phyloP scores from a whole-genome alignment of 2,797 vertebrate genomes.

The Epinephelus awoara region DNA sequence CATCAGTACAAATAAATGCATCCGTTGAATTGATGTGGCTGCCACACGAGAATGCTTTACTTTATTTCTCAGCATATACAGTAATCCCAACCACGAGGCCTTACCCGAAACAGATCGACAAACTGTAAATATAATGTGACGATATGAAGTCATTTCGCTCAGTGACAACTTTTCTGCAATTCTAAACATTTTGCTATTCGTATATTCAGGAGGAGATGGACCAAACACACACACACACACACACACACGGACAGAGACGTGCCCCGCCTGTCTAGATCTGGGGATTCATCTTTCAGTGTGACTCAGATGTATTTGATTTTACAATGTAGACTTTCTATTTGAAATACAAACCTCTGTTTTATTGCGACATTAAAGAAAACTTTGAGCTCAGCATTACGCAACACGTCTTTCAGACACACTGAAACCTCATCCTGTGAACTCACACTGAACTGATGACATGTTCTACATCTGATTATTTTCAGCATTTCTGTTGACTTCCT shows the following conservation, averaged over 20 bases:
- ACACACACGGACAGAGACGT: background rate
- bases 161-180: background rate
- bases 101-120: background rate
- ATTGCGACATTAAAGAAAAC: constrained; percentile 1
- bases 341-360: background rate
- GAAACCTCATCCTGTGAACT: constrained; percentile 11
- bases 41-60: too few relatives aligned
- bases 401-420: constrained; percentile 15
- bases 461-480: background rate
- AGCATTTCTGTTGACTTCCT: background rate
- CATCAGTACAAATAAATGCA: too few relatives aligned
- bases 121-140: background rate
- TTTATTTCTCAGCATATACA: too few relatives aligned
- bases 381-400: background rate
- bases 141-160: background rate
- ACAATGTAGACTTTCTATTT: background rate
- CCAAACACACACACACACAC: background rate
- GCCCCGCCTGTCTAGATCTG: background rate
- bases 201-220: background rate
- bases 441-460: constrained; percentile 4
- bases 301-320: constrained; percentile 15
- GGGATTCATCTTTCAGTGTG: background rate
- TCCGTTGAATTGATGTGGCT: too few relatives aligned
- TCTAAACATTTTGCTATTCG: background rate
- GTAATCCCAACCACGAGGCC: too few relatives aligned